Base-by-base conservation (phyloP, 1,140 invertebrate species). In the Helicorthomorpha holstii region DNA sequence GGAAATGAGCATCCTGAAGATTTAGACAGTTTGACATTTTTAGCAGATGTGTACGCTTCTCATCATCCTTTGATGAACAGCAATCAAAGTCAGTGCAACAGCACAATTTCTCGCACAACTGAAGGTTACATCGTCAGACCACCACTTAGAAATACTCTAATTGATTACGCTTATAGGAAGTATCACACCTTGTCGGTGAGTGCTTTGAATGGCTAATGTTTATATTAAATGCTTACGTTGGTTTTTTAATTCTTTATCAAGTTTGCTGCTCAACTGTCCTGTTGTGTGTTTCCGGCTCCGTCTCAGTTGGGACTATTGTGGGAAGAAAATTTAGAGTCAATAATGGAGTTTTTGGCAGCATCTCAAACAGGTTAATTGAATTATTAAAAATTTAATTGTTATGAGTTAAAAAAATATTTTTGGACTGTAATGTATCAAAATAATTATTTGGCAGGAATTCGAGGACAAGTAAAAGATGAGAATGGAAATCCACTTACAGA, bases 261-360 rank as follows among this genome's bases (percentile, higher is more conserved):
- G 63, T 44, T 64, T 26, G 61, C 68, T 43, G 65, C 74, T 24
- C 73, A 73, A 54, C 60, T 78, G 19, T 69, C 77, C 44, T 91
- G 86, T 59, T 90, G 86, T 60, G 82, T 83, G 56, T 83, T 83
- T 71, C 85, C 86, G 0, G 52, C 61, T 1, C 68, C 78, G 14
- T 65, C 67, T 2, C 69, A 76, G 10, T 73, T 92, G 25, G 78
- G 78, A 0, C 71, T 67, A 42, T 73, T 87, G 3, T 92, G 85
- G 85, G 73, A 76, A 51, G 73, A 80, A 38, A 82, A 81, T 63
- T 67, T 90, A 42, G 60, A 70, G 19, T 78, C 83, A 1, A 64
- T 87, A 0, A 78, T 82, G 67, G 58, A 76, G 67, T 64, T 82
- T 74, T 54, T 75, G 67, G 60, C 65, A 12, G 63, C 64, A 45